phyloP scores from a whole-genome alignment of 2,797 vertebrate species.

The Lindbergichthys nudifrons region DNA sequence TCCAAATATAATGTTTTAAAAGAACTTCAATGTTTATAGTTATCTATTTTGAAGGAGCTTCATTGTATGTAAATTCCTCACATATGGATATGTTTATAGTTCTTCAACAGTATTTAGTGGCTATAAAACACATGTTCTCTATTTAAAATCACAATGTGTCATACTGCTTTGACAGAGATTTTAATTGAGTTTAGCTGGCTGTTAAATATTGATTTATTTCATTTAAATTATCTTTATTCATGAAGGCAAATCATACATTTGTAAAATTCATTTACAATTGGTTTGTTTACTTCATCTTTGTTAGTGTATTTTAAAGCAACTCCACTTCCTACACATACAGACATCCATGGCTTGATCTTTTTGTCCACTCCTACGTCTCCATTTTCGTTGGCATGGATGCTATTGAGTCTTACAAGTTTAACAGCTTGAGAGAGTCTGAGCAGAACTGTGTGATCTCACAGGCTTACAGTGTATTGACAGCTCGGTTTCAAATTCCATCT shows the following conservation, averaged over 20 bases:
- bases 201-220: neutral
- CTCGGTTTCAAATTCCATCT: conserved; percentile 63
- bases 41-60: neutral
- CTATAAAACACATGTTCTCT: neutral
- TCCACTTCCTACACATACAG: neutral
- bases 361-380: conserved; percentile 11
- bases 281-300: conserved; percentile 9
- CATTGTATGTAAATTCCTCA: neutral
- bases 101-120: neutral
- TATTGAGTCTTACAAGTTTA: conserved; percentile 48
- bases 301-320: conserved; percentile 10
- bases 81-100: neutral
- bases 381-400: conserved; percentile 30
- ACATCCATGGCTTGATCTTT: neutral
- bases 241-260: neutral
- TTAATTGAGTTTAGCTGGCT: neutral
- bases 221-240: neutral
- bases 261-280: neutral
- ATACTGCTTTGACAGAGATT: neutral
- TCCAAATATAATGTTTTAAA: neutral
- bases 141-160: neutral
- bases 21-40: neutral
- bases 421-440: conserved; percentile 42
- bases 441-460: conserved; percentile 46
- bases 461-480: conserved; percentile 53